A percentile compares a stretch with the other conserved stretches of the same genome.
Conservation (phyloP, 2,888 invertebrate species). For the Meteorus colon region DNA sequence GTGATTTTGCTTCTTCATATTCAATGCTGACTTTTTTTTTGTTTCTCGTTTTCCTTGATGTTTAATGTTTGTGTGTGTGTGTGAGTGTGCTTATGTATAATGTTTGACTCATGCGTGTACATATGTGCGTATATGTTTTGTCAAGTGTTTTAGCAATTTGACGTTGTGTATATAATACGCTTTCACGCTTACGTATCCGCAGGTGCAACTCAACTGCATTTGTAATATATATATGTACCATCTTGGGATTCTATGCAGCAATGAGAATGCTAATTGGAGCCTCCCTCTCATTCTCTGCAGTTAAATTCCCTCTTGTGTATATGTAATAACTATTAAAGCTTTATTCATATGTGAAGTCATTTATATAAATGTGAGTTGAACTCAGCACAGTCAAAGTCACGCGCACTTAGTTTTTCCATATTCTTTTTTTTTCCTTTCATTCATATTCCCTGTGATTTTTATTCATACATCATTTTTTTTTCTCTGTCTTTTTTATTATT, state of each 20-base stretch:
- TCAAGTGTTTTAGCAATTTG: slow-evolving; percentile 29
- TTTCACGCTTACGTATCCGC: slow-evolving; percentile 36
- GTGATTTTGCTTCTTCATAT: background rate
- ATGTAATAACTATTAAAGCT: slow-evolving; percentile 36
- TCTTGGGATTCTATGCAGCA: slow-evolving; percentile 21
- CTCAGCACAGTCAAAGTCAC: slow-evolving; percentile 11
- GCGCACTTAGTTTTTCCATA: slow-evolving; percentile 18
- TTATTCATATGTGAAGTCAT: slow-evolving; percentile 12
- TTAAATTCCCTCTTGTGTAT: slow-evolving; percentile 9
- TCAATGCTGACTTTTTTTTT: background rate
- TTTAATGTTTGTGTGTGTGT: background rate
- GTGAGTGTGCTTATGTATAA: background rate
- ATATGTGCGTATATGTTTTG: slow-evolving; percentile 15
- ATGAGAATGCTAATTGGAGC: slow-evolving; percentile 43
- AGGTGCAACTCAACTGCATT: slow-evolving; percentile 32
- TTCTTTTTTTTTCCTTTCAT: background rate
- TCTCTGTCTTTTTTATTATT: background rate
- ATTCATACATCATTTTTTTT: background rate
- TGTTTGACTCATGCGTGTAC: background rate
- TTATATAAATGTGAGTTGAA: background rate
- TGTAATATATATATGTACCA: slow-evolving; percentile 35
- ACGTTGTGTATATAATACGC: slow-evolving; percentile 28
- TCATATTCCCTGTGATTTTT: slow-evolving; percentile 2
- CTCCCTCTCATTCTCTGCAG: background rate
- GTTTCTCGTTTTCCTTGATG: background rate